Evolutionary conservation across 1,140 invertebrate genomes (phyloP), one percentile per base, ranked within the genome.

Genomic region (Choristoneura fumiferana): DNA sequence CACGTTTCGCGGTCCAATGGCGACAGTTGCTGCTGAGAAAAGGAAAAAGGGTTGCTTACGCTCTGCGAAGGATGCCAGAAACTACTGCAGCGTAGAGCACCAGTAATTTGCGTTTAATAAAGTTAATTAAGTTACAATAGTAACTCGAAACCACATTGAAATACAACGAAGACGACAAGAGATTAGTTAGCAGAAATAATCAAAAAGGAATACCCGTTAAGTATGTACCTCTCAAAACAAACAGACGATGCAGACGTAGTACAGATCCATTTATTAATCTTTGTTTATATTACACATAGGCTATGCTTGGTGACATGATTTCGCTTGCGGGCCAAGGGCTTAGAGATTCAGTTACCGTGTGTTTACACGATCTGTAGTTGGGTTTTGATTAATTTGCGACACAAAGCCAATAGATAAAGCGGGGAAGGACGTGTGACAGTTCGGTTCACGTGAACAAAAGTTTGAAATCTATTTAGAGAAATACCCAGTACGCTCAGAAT

Each of bases 1-100:
- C 61, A 72, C 53, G 58, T 60, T 59, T 63, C 57, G 64, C 71
- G 70, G 71, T 73, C 65, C 69, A 69, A 54, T 60, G 72, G 61
- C 18, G 63, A 56, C 45, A 45, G 62, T 64, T 56, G 14, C 53
- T 49, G 35, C 62, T 12, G 54, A 36, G 54, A 65, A 72, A 69
- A 71, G 45, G 62, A 58, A 69, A 71, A 72, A 78, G 71, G 75
- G 67, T 68, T 73, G 57, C 34, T 15, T 12, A 34, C 29, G 40
- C 17, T 40, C 29, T 54, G 57, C 22, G 22, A 29, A 2, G 22
- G 22, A 6, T 29, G 22, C 22, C 22, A 6, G 2, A 29, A 6
- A 29, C 22, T 29, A 29, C 22, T 29, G 22, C 22, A 29, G 22
- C 22, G 22, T n/a, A 29, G 6, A 3, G 22, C 22, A 29, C 22